Base-by-base conservation (phyloP, 2,888 invertebrate genomes). In the Perizoma affinitatum region DNA sequence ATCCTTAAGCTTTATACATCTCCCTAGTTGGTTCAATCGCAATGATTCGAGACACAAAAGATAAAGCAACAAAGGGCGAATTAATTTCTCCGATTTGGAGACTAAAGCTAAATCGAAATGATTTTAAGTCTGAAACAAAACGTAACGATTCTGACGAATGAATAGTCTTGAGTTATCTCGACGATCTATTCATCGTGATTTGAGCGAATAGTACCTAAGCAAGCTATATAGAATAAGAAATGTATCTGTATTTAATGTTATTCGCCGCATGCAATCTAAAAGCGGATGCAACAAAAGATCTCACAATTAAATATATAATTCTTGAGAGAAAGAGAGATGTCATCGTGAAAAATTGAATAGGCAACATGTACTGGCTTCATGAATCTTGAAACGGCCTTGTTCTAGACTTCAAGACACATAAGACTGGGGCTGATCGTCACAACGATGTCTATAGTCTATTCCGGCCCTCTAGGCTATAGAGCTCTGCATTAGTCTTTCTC, bases 71-170 rank as follows among this genome's bases (percentile, higher is more conserved):
- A 79, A 79, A 76, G 73, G 72, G 60, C 60, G 63, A 63, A 62
- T 72, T 75, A 77, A 79, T 78, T 74, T 73, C 71, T 54, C 75
- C 71, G 63, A 75, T 76, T 77, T 73, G 74, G 68, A 74, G 78
- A 77, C 75, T 76, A 58, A 68, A 61, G 22, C 67, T 72, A 70
- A 71, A 72, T 72, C 65, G 68, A 67, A 62, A 65, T 57, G 62
- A 67, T 71, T 72, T 68, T 63, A 22, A 34, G 33, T 55, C 8
- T 34, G 47, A 52, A 42, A 52, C 52, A 47, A 58, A 52, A 51
- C 46, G 34, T 6, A 44, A 44, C 54, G 50, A 58, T 62, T 47
- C 7, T 43, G n/a, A 74, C 67, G 53, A 66, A 62, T 56, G 68
- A 71, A 75, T 71, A 62, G 63, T 22, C 60, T 56, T 57, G 53